A percentile compares a stretch with the other conserved stretches of the same genome.
Conservation (phyloP, 2,113 vertebrate genomes). For the Scatophagus argus region DNA sequence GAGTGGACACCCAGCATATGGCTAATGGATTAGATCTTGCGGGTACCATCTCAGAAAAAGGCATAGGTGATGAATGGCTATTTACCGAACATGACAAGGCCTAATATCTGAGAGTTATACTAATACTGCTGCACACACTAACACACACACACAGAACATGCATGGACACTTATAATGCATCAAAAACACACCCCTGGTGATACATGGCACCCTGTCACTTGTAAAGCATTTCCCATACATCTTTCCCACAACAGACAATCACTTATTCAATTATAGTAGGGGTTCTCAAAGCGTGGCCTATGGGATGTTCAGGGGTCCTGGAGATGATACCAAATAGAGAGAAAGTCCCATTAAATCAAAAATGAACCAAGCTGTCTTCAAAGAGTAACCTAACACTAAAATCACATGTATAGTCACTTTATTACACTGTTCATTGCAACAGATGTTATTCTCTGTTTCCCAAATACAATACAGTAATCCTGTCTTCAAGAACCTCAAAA, state of each 20-base stretch:
- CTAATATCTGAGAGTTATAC: conserved; percentile 71
- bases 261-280: conserved; percentile 9
- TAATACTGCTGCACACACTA: conserved; percentile 38
- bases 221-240: conserved; percentile 21
- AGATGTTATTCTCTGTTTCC: not conserved
- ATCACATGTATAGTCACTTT: not conserved
- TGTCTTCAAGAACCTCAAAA: not conserved
- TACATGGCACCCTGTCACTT: conserved; percentile 22
- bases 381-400: not conserved
- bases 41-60: conserved; percentile 61
- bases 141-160: conserved; percentile 17
- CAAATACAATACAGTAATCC: not conserved
- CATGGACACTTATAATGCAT: conserved; percentile 15
- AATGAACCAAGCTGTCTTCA: not conserved
- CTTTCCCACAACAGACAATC: conserved; percentile 21
- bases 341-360: not conserved
- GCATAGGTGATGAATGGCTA: conserved; percentile 79
- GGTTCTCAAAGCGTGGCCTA: conserved; percentile 4
- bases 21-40: conserved; percentile 82
- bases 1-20: conserved; percentile 52
- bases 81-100: conserved; percentile 81
- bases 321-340: not conserved
- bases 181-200: conserved; percentile 31
- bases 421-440: not conserved
- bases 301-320: not conserved